These are phyloP conservation scores for Cheiracanthium punctorium DNA, from an alignment of 2,888 invertebrate species.

Conservation along the genomic window DNA sequence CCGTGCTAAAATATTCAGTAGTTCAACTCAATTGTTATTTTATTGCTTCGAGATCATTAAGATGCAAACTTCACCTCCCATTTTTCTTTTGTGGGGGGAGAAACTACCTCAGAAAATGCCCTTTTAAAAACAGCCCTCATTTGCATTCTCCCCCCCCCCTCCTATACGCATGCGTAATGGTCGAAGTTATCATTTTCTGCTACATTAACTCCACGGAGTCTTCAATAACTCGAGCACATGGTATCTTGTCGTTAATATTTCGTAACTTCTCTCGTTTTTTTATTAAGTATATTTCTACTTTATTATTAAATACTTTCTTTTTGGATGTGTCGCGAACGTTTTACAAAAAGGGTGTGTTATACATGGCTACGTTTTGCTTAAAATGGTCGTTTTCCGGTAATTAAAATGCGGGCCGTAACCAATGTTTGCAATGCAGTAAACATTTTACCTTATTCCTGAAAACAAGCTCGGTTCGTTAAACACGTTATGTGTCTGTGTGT, in stretches of 20 bases:
- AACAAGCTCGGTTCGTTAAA: slow-evolving; percentile 33
- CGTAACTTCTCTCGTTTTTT: slow-evolving; percentile 30
- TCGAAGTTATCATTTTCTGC: slow-evolving; percentile 59
- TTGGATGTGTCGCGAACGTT: slow-evolving; percentile 10
- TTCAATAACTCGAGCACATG: slow-evolving; percentile 41
- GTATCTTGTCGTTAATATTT: slow-evolving; percentile 53
- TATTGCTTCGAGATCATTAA: not conserved
- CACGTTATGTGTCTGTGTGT: slow-evolving; percentile 34
- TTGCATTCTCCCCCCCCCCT: not conserved
- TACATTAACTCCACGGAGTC: slow-evolving; percentile 37
- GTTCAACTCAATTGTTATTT: not conserved
- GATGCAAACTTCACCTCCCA: not conserved
- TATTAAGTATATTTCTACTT: too few species aligned
- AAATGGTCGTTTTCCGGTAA: slow-evolving; percentile 26
- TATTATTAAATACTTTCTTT: slow-evolving; percentile 40
- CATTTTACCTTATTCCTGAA: slow-evolving; percentile 24
- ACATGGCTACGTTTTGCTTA: slow-evolving; percentile 29
- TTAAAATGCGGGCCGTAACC: slow-evolving; percentile 41
- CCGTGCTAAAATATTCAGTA: not conserved
- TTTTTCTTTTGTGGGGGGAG: not conserved
- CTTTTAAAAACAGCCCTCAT: not conserved
- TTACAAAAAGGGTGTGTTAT: not conserved
- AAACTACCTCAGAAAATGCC: not conserved
- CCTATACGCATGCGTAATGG: slow-evolving; percentile 39
- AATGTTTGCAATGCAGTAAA: slow-evolving; percentile 58